Evolutionary conservation across 2,113 vertebrate genomes (phyloP), one percentile per base, ranked within the genome.

Genomic region (Heterochromis multidens): DNA sequence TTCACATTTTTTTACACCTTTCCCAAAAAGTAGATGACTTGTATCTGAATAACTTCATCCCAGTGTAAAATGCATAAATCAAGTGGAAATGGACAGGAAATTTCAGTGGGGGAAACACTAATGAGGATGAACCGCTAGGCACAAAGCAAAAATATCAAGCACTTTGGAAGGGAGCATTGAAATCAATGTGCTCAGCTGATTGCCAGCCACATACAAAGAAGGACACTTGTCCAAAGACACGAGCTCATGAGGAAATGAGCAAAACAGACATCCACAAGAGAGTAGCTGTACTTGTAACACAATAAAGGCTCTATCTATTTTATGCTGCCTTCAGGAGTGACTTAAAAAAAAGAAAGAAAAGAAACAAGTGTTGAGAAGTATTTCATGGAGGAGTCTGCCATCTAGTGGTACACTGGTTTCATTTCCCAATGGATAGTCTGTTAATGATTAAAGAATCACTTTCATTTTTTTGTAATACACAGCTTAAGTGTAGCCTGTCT

Each of bases 311-410:
- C 37, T 85, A 27, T 80, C 25, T 13, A 13, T 6, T 8, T 3
- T 1, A 16, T 19, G 9, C 6, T 80, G 72, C 46, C 82, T 31
- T 83, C 86, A 82, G 23, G 65, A 79, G 83, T 33, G 35, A 6
- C 37, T 57, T 4, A 37, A 56, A 72, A 0, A 70, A 12, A 10
- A 43, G 27, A 43, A 3, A n/a, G n/a, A 2, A 29, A 57, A 2
- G n/a, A 14, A 3, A 7, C 77, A 9, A n/a, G 12, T 12, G 5
- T 14, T 9, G 25, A n/a, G 2, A 37, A 54, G 4, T 3, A 60
- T 63, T 37, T 43, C 5, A 25, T 62, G 25, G 61, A 29, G 11
- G 3, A 76, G 49, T 19, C 78, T 89, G 88, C 85, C 91, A 85
- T 85, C 93, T 46, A 81, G 80, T 84, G 90, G 80, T 60, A 21